Conservation (phyloP, 2,113 vertebrate species). For the Entomyzon cyanotis region DNA sequence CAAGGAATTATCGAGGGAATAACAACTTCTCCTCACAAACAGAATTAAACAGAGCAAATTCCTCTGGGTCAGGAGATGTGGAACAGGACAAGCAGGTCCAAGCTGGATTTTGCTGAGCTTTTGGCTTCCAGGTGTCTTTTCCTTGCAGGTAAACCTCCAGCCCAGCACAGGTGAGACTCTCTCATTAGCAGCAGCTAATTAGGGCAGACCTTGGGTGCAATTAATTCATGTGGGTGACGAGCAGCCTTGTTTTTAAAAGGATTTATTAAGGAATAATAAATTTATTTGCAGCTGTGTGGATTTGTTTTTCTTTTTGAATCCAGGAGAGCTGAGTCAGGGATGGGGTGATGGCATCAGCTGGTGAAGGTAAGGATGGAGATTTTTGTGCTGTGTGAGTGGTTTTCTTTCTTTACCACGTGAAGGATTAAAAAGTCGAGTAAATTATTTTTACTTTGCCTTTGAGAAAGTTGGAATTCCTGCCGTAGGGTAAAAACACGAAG, state of each 20-base stretch:
- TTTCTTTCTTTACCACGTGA: rapidly evolving
- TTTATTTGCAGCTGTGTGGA: not conserved
- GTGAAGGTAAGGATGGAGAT: not conserved
- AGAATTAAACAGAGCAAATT: not conserved
- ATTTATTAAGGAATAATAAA: not conserved
- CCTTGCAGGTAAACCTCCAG: not conserved
- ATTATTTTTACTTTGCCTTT: not conserved
- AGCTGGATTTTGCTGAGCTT: slow-evolving; percentile 32
- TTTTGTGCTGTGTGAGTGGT: not conserved
- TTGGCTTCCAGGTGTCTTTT: slow-evolving; percentile 5
- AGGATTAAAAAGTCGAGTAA: not conserved
- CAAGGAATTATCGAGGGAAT: not conserved
- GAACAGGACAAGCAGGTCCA: not conserved
- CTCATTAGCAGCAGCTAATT: not conserved
- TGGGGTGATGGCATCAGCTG: not conserved
- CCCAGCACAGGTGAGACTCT: not conserved
- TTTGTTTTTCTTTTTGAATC: not conserved
- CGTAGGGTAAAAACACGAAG: not conserved
- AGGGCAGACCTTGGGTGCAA: not conserved
- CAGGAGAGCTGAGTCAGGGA: not conserved
- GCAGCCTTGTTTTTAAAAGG: not conserved
- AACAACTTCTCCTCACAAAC: not conserved
- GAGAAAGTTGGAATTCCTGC: not conserved
- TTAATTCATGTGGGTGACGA: not conserved
- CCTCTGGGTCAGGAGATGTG: not conserved